Percentiles rank a stretch among this genome's conserved stretches.
Evolutionary conservation across 2,888 invertebrate species (phyloP).

Genomic region (Ochlodes sylvanus): DNA sequence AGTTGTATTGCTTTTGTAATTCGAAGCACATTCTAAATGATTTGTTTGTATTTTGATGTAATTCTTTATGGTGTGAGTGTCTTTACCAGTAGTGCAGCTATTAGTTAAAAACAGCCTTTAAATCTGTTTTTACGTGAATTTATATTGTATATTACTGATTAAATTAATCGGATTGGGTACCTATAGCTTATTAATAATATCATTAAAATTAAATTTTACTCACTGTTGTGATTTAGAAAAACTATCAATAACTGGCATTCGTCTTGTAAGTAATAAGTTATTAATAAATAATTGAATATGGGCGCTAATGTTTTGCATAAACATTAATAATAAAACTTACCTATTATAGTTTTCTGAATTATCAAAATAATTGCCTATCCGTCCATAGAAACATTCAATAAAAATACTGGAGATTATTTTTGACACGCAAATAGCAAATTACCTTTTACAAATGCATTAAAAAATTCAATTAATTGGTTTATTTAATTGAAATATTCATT

Average conservation of each 20-base stretch:
- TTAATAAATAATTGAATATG: not conserved
- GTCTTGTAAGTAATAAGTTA: not conserved
- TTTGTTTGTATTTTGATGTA: not conserved
- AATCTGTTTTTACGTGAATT: too few species aligned
- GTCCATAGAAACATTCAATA: slow-evolving; percentile 29
- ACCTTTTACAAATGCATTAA: not conserved
- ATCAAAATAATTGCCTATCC: slow-evolving; percentile 28
- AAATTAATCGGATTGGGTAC: too few species aligned
- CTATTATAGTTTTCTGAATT: slow-evolving; percentile 3
- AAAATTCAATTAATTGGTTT: slow-evolving; percentile 11
- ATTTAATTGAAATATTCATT: not conserved
- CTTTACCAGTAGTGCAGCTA: too few species aligned
- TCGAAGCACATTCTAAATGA: not conserved
- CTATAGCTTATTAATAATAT: too few species aligned
- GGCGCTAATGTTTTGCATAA: slow-evolving; percentile 20
- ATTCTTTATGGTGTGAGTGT: not conserved
- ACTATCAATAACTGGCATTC: too few species aligned
- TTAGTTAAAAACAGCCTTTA: too few species aligned
- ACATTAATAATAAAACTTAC: not conserved
- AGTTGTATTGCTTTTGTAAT: not conserved
- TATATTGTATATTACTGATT: too few species aligned
- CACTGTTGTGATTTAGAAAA: too few species aligned
- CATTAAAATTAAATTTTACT: too few species aligned
- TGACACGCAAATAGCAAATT: slow-evolving; percentile 6
- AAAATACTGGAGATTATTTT: not conserved